Evolutionary conservation across 2,113 vertebrate species (phyloP).

Genomic region (Calidris pugnax): DNA sequence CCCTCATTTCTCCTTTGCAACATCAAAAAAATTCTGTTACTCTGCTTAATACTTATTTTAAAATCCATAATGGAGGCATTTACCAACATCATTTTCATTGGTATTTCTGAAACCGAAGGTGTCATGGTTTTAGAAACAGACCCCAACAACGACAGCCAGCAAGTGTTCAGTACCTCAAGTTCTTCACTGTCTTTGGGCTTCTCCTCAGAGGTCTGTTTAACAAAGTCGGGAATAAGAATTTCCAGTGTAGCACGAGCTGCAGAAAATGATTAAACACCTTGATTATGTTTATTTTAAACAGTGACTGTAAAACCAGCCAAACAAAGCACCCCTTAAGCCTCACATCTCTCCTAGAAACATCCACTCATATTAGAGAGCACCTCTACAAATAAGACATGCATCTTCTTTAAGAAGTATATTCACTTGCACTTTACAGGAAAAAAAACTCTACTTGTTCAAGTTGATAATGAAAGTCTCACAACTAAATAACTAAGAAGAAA

Average conservation of each 20-base stretch:
- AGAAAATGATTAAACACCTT: neutral
- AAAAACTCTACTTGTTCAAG: neutral
- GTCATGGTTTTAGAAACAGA: neutral
- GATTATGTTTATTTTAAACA: neutral
- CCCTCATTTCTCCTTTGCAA: neutral
- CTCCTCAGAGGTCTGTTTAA: slow-evolving; percentile 98
- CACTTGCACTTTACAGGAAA: neutral
- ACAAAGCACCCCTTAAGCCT: neutral
- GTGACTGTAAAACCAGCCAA: neutral
- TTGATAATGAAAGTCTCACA: neutral
- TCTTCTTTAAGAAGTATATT: neutral
- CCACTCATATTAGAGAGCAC: neutral
- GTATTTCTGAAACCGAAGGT: neutral
- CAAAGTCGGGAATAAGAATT: slow-evolving; percentile 99
- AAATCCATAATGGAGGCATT: neutral
- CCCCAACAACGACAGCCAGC: neutral
- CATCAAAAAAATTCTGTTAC: neutral
- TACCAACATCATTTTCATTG: neutral
- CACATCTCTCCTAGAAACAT: neutral
- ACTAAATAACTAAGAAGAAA: neutral
- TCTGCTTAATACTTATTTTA: neutral
- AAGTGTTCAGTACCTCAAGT: slow-evolving; percentile 84
- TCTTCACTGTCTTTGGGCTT: slow-evolving; percentile 96
- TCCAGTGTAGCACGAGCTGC: slow-evolving; percentile 98
- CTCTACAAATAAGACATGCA: neutral